Evolutionary conservation across 2,888 invertebrate species (phyloP), one percentile per base, ranked within the genome.

Genomic region (Notodonta dromedarius): DNA sequence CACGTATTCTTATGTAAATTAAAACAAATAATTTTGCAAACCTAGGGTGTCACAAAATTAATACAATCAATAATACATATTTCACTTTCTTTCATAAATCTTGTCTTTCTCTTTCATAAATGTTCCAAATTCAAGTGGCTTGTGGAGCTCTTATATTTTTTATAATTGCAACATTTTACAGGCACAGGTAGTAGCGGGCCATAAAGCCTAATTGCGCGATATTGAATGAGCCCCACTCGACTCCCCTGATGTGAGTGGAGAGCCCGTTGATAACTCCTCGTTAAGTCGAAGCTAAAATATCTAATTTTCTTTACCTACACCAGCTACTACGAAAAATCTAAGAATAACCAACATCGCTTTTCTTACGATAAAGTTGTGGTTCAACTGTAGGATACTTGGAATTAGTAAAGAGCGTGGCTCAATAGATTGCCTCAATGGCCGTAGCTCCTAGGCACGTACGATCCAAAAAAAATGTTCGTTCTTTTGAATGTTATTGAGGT

Each of bases 291-390:
- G 76, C 82, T 79, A 82, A 86, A 87, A 85, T 84, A 86, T 86
- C 86, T 87, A 87, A 90, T 90, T 90, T 88, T 78, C 82, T 76
- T 76, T 82, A 79, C 84, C 81, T 83, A 76, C 78, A 70, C 79
- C 76, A 74, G 80, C 80, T 78, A 79, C 80, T 85, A 82, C 80
- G 84, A 87, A 89, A 88, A 87, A 84, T 83, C 80, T 79, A 81
- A 84, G 85, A 85, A 84, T 84, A 86, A 87, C 84, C 77, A 77
- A 79, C 71, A 74, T 73, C 71, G 14, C 16, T 12, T 54, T 54
- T 39, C n/a, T 32, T 52, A 32, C 12, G 52, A 12, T n/a, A 2
- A 32, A 32, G 52, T 32, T 50, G 50, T 50, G 50, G 50, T 50
- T 8, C 16, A 8, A 50, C 50, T 50, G 46, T 46, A n/a, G 11